Evolutionary conservation across 2,113 vertebrate species (phyloP).

Genomic region (Etheostoma spectabile): DNA sequence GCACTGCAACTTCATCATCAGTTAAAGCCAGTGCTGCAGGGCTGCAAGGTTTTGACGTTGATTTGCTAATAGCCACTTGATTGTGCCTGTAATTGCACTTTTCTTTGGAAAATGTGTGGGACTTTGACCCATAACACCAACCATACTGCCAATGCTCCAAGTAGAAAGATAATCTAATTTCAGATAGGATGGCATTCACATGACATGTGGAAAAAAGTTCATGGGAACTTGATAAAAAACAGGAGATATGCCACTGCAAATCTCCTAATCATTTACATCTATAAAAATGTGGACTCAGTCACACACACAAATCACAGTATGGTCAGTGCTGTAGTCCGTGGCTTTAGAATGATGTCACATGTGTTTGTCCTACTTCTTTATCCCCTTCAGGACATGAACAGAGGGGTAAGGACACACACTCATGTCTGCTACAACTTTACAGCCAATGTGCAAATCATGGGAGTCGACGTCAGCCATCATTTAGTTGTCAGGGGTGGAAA

Average conservation of each 20-base stretch:
- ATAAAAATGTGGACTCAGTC: slow-evolving; percentile 1
- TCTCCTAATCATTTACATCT: slow-evolving; percentile 29
- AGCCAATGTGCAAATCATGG: slow-evolving; percentile 63
- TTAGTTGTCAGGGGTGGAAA: slow-evolving; percentile 80
- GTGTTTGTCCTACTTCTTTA: slow-evolving; percentile 57
- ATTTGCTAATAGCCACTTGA: slow-evolving; percentile 46
- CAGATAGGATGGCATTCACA: slow-evolving; percentile 61
- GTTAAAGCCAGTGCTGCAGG: slow-evolving; percentile 11
- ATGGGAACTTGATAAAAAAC: slow-evolving; percentile 62
- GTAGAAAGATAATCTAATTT: slow-evolving; percentile 46
- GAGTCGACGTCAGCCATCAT: slow-evolving; percentile 76
- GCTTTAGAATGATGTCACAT: slow-evolving; percentile 65
- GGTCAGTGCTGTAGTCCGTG: slow-evolving; percentile 33
- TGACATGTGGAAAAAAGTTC: slow-evolving; percentile 26
- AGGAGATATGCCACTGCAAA: slow-evolving; percentile 36
- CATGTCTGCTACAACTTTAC: slow-evolving; percentile 40
- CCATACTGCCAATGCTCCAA: slow-evolving; percentile 14
- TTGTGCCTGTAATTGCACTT: slow-evolving; percentile 26
- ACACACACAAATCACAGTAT: slow-evolving; percentile 35
- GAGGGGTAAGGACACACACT: slow-evolving; percentile 47
- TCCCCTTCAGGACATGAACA: slow-evolving; percentile 56
- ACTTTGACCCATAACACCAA: slow-evolving; percentile 22
- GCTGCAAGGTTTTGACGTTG: slow-evolving; percentile 35
- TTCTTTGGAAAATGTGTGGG: slow-evolving; percentile 7
- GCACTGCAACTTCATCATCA: not conserved